Evolutionary conservation across 2,113 vertebrate species (phyloP), one percentile per base, ranked within the genome.

Genomic region (Takifugu bimaculatus): DNA sequence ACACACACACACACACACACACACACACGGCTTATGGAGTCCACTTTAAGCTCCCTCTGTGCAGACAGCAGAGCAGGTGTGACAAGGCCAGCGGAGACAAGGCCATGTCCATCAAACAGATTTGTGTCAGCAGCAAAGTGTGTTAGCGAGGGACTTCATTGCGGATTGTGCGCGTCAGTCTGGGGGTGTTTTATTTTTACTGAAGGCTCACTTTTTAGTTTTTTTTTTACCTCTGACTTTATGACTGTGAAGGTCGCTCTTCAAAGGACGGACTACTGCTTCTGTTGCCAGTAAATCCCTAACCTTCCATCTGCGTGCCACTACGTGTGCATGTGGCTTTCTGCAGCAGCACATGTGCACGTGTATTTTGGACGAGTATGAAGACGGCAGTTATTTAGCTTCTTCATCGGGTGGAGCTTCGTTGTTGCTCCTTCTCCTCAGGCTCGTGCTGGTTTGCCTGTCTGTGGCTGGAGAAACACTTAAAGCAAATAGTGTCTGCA

Each of bases 151-250:
- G 43, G 55, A 51, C 39, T 49, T 63, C 4, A 28, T 20, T 44
- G 14, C 35, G 13, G 45, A 20, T 51, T 56, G 67, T 28, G 70
- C 39, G 49, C 43, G 50, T 47, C 4, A 54, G 57, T 69, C 60
- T 32, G 14, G 52, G 69, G 64, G 68, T 5, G 11, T 74, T 54
- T 63, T 77, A 20, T 49, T n/a, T 53, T 62, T 45, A 62, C 75
- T 15, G 0, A 25, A 75, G 72, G 70, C 56, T 69, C 48, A 75
- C 65, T 57, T 88, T 54, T 85, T 68, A 68, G 66, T n/a, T 48
- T 48, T 48, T 45, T 45, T 75, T 81, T 72, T 63, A 79, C 58
- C 65, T 75, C 80, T 81, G 73, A 82, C 74, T 83, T 86, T 85
- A 79, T 61, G 60, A 45, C 63, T 78, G 70, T 75, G 72, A 75